Evolutionary conservation across 2,888 invertebrate genomes (phyloP).

Genomic region (Drosophila demipolita): DNA sequence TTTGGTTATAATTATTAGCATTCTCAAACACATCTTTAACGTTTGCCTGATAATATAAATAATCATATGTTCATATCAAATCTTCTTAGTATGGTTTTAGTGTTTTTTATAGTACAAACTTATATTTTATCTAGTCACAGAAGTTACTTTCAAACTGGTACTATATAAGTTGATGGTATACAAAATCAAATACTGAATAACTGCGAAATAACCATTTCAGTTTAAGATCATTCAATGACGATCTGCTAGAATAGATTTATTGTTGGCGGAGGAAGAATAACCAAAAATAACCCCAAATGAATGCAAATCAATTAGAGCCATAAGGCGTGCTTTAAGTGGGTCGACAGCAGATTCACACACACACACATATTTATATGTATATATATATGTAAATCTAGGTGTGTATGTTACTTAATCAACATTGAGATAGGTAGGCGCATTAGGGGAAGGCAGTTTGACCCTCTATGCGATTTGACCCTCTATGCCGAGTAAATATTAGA

Average conservation of each 20-base stretch:
- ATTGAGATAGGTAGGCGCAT: conserved; percentile 35
- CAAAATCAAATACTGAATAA: not conserved
- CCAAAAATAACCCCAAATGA: conserved; percentile 13
- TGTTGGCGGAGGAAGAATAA: not conserved
- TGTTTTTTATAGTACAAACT: not conserved
- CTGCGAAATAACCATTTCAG: not conserved
- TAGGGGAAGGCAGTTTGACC: not conserved
- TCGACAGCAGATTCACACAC: too few species aligned
- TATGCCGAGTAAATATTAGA: conserved; percentile 15
- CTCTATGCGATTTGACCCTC: conserved; percentile 1
- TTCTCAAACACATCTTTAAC: not conserved
- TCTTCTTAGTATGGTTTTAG: not conserved
- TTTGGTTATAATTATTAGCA: conserved; percentile 20
- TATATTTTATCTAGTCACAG: not conserved
- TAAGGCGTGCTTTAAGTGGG: not conserved
- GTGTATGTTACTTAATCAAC: conserved; percentile 25
- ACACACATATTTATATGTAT: too few species aligned
- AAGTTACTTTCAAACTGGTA: not conserved
- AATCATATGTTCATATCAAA: not conserved
- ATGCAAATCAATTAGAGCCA: conserved; percentile 13
- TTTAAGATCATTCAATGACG: not conserved
- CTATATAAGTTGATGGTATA: not conserved
- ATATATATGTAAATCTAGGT: not conserved
- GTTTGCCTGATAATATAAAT: not conserved
- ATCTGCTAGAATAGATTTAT: not conserved